Base-by-base conservation (phyloP, 2,888 invertebrate species). In the Andrena praecox region DNA sequence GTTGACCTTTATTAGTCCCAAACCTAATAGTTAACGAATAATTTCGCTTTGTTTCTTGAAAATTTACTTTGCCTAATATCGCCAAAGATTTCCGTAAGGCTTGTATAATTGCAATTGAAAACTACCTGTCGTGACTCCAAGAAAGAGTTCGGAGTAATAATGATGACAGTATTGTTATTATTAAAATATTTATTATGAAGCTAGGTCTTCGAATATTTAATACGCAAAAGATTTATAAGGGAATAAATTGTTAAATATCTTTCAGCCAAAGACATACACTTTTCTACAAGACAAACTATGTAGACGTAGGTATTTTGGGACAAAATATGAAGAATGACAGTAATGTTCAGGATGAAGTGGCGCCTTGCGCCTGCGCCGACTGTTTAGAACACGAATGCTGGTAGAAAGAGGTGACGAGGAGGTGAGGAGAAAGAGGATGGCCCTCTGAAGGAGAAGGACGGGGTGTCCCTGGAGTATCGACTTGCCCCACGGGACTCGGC, bases 401-500 rank as follows among this genome's bases (percentile, higher is more conserved):
- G 86, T 89, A 88, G 90, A 91, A 91, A 90, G 90, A 91, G 90
- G 89, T 83, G 90, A 89, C 83, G 88, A 80, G 87, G 85, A 90
- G 84, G 82, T 82, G 89, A 89, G 84, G 89, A 86, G 87, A 72
- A 84, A 86, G 86, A 81, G 86, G 85, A 79, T 79, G 77, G 73
- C 77, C 73, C 80, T 81, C 74, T 71, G 82, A 85, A 85, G 82
- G 82, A 86, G 82, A 84, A 85, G 83, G 82, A 89, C 78, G 83
- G 80, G 87, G 84, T 90, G 93, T 93, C 93, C 92, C 94, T 91
- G 92, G 94, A 94, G 93, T 94, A 94, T 94, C 93, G 94, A 94
- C 93, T 93, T 87, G 93, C 93, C 94, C 93, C 94, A 89, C 92
- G 93, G 93, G 94, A 94, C 93, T 90, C 90, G 91, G 91, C 92